These are phyloP conservation scores for Drosophila navojoa DNA, from an alignment of 1,140 invertebrate species.

Conservation along the genomic window DNA sequence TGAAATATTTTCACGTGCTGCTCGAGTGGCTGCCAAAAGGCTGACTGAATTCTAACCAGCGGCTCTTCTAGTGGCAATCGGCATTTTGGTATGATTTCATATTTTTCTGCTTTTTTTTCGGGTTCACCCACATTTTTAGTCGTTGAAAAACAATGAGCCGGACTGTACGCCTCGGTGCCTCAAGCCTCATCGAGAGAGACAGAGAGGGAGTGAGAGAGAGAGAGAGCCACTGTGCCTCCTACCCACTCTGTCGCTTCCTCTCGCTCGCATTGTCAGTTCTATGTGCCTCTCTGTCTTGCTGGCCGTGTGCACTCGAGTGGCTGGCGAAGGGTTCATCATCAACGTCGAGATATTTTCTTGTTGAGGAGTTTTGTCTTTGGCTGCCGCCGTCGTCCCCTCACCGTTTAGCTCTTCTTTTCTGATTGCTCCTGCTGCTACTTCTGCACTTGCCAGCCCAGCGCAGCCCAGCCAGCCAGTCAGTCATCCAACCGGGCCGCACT, in stretches of 20 bases:
- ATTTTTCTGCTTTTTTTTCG: slow-evolving; percentile 5
- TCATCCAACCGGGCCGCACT: slow-evolving; percentile 68
- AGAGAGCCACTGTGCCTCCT: slow-evolving; percentile 20
- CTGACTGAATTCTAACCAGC: slow-evolving; percentile 50
- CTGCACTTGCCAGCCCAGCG: slow-evolving; percentile 39
- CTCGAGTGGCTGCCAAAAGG: slow-evolving; percentile 72
- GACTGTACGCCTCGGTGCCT: slow-evolving; percentile 43
- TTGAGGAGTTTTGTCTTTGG: slow-evolving; percentile 73
- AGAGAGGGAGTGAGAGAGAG: slow-evolving; percentile 24
- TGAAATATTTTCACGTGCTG: slow-evolving; percentile 73
- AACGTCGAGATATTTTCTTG: slow-evolving; percentile 73
- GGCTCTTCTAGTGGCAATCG: slow-evolving; percentile 35
- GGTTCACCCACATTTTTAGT: slow-evolving; percentile 71
- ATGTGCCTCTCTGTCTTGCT: slow-evolving; percentile 15
- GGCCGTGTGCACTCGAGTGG: slow-evolving; percentile 63
- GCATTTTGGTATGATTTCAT: slow-evolving; percentile 17
- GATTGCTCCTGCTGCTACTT: slow-evolving; percentile 2
- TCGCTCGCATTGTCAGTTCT: not conserved
- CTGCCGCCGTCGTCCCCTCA: slow-evolving; percentile 1
- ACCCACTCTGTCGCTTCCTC: not conserved
- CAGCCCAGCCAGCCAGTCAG: slow-evolving; percentile 28
- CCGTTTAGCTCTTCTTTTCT: slow-evolving; percentile 7
- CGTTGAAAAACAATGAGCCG: slow-evolving; percentile 48
- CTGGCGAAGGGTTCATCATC: slow-evolving; percentile 73
- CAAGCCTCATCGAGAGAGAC: slow-evolving; percentile 50